phyloP scores from a whole-genome alignment of 2,113 vertebrate genomes.

The Hydropotes inermis region DNA sequence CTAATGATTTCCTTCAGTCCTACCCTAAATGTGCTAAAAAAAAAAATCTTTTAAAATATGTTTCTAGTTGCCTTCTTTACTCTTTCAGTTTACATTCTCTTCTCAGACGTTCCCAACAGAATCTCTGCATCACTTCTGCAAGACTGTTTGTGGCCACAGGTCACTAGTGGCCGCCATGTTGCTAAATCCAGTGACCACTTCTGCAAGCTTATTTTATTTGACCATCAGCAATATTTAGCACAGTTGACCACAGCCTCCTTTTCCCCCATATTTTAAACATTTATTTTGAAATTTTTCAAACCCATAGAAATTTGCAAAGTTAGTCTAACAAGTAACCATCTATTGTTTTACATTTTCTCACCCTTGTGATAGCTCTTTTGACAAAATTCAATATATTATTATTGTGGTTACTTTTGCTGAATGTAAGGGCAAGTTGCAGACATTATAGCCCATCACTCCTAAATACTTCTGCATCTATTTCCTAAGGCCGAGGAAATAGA shows the following conservation, averaged over 20 bases:
- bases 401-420: neutral
- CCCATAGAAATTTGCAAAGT: neutral
- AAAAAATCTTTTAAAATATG: neutral
- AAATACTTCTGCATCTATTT: neutral
- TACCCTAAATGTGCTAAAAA: neutral
- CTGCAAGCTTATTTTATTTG: neutral
- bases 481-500: neutral
- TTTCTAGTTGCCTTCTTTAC: neutral
- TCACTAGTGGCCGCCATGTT: rapidly evolving
- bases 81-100: neutral
- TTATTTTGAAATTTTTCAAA: conserved; percentile 18
- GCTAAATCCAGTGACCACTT: neutral
- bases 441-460: neutral
- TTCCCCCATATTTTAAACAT: neutral
- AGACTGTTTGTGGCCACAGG: neutral
- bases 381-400: neutral
- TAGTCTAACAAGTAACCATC: neutral
- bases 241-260: neutral
- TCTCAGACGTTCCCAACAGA: neutral
- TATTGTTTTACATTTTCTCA: neutral
- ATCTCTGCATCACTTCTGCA: neutral
- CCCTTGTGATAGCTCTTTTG: neutral
- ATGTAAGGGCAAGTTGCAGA: neutral
- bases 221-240: neutral
- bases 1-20: conserved; percentile 17